Conservation (phyloP, 1,140 invertebrate genomes). For the Lepidurus apus region DNA sequence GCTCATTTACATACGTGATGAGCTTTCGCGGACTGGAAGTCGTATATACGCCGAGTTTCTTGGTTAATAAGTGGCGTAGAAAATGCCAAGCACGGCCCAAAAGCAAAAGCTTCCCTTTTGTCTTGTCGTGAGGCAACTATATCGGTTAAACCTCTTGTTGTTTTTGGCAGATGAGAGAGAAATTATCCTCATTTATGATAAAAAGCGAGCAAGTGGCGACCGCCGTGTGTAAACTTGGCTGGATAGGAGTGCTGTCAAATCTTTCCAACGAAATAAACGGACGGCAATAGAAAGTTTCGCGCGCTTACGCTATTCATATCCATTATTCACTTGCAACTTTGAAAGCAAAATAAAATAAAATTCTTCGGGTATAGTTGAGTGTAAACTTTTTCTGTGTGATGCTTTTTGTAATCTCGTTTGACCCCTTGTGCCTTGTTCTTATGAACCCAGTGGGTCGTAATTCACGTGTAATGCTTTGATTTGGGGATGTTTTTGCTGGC, state of each 20-base stretch:
- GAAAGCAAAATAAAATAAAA: too few species aligned
- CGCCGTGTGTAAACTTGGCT: too few species aligned
- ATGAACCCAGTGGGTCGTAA: not conserved
- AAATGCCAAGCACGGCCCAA: not conserved
- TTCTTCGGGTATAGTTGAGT: not conserved
- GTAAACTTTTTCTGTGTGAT: not conserved
- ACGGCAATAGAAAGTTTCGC: too few species aligned
- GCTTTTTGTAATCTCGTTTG: conserved; percentile 16
- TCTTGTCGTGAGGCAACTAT: not conserved
- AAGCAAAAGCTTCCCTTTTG: not conserved
- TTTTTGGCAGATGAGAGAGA: not conserved
- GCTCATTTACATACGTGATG: conserved; percentile 18
- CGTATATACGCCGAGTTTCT: not conserved
- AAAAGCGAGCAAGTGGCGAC: not conserved
- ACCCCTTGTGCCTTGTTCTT: not conserved
- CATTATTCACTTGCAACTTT: too few species aligned
- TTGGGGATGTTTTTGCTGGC: not conserved
- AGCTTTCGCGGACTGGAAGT: conserved; percentile 8
- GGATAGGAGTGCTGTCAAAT: too few species aligned
- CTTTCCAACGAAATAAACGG: too few species aligned
- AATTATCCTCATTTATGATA: not conserved
- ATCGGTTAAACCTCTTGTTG: not conserved
- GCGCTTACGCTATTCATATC: too few species aligned
- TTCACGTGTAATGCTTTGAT: conserved; percentile 5
- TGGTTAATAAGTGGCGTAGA: not conserved